These are phyloP conservation scores for Noturus placidus DNA, from an alignment of 2,113 vertebrate genomes.

Conservation along the genomic window DNA sequence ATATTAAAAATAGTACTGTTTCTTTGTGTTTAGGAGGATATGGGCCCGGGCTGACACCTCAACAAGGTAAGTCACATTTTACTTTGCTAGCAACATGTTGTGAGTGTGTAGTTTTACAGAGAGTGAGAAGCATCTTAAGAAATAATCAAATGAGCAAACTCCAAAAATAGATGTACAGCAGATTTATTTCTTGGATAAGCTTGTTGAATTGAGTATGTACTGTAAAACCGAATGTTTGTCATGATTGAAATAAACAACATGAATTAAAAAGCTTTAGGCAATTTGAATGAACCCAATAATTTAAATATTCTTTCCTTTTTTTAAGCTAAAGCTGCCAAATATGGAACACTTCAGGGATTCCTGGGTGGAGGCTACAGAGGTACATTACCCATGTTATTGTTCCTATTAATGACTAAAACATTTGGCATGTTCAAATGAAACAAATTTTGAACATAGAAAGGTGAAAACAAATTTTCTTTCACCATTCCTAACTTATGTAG, in stretches of 20 bases:
- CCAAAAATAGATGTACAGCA: background rate
- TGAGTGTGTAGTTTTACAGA: background rate
- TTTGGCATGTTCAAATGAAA: background rate
- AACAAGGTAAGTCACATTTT: slow-evolving; percentile 67
- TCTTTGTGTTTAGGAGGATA: slow-evolving; percentile 66
- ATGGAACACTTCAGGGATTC: slow-evolving; percentile 70
- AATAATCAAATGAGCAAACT: background rate
- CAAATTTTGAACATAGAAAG: background rate
- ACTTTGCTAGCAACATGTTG: background rate
- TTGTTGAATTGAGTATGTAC: background rate
- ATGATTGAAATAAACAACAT: background rate
- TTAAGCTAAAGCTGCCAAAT: slow-evolving; percentile 78
- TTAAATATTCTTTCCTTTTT: background rate
- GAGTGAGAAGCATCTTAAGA: background rate
- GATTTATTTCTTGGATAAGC: background rate
- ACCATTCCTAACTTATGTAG: background rate
- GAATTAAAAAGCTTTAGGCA: background rate
- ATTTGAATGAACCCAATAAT: background rate
- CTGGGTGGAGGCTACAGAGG: slow-evolving; percentile 70
- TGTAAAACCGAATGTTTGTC: background rate
- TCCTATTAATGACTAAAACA: background rate
- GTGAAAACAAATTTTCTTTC: background rate
- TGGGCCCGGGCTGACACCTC: slow-evolving; percentile 67
- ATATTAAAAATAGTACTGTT: background rate
- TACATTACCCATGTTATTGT: slow-evolving; percentile 29